Base-by-base conservation (phyloP, 2,113 vertebrate genomes). In the Diglossa brunneiventris region DNA sequence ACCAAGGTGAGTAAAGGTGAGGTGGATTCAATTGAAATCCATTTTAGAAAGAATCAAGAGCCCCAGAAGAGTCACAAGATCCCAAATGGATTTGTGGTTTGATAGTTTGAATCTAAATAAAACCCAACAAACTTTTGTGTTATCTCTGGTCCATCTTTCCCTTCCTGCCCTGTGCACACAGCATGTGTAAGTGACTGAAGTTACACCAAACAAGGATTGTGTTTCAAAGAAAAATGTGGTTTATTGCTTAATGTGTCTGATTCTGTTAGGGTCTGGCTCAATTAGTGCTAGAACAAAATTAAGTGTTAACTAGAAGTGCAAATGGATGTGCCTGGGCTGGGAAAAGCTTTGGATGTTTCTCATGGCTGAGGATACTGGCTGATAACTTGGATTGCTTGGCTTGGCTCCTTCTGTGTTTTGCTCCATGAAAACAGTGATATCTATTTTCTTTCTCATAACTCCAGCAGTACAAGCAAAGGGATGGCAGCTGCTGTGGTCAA, bases 301-400 rank as follows among this genome's bases (percentile, higher is more conserved):
- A 61, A 74, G 41, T 24, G 8, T 79, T 92, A 73, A 78, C 2
- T 4, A 10, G 52, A 64, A 37, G 41, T 70, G 41, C 22, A 59
- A 63, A 59, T 52, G n/a, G 50, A 67, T 83, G n/a, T 85, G 28
- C 90, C 63, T 78, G 61, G 72, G 18, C 88, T 96, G 93, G 79
- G 85, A 83, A 47, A n/a, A 92, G 56, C 85, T 63, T 67, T 53
- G 27, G 11, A 4, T 80, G 44, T 91, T 93, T 97, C 81, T 76
- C 53, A 44, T 72, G 92, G 78, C 81, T 92, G 72, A 62, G 75
- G 94, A 88, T 73, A 58, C 26, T 44, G 49, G 23, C 58, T 90
- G 87, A 83, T 95, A 90, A 80, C 35, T 90, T 39, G 41, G 20
- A 12, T 96, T 88, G 85, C 79, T 95, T 92, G 86, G 47, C 2